These are phyloP conservation scores for Euphonia xanthogaster DNA, from an alignment of 2,797 vertebrate genomes.

Conservation along the genomic window DNA sequence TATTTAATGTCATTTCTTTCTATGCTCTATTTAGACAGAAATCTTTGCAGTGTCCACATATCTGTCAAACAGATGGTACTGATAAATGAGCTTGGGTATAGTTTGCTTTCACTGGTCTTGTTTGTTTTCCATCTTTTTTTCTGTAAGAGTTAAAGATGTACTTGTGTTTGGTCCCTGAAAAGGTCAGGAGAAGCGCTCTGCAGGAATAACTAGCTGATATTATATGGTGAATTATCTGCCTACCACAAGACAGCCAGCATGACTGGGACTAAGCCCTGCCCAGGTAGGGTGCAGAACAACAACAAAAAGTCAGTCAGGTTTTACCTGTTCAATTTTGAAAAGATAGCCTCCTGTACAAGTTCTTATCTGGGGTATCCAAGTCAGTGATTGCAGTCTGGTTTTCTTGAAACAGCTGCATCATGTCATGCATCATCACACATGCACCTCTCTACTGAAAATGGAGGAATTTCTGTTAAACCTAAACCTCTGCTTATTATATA, in stretches of 20 bases:
- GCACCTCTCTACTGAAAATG: background rate
- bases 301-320: background rate
- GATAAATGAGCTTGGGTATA: background rate
- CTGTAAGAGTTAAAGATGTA: background rate
- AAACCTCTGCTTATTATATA: background rate
- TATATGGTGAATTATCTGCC: background rate
- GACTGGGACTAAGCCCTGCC: background rate
- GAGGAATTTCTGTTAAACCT: constrained; percentile 11
- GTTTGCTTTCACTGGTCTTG: background rate
- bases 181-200: background rate
- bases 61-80: background rate
- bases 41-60: background rate
- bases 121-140: background rate
- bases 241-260: background rate
- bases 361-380: background rate
- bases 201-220: background rate
- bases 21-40: background rate
- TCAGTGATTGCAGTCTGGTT: background rate
- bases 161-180: background rate
- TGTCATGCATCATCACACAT: background rate
- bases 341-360: background rate
- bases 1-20: background rate
- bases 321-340: background rate
- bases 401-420: background rate
- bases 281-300: background rate